Evolutionary conservation across 2,888 invertebrate species (phyloP), one percentile per base, ranked within the genome.

Genomic region (Harpagoxenus sublaevis): DNA sequence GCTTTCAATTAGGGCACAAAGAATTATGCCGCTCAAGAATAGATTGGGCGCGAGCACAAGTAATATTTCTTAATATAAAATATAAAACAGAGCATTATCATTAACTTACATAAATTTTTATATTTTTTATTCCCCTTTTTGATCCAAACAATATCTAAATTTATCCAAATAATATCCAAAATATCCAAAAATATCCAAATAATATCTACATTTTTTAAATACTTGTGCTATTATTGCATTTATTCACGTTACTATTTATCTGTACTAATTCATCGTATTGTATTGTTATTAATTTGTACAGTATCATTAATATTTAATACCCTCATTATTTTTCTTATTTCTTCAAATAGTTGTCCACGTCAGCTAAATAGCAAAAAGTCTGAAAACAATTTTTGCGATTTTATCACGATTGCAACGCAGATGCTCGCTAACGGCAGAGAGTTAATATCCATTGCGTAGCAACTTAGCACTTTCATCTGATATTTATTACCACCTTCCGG

Each of bases 401-500:
- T 68, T 15, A 31, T 57, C 78, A 10, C 3, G 53, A 68, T n/a
- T 23, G 70, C 68, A 55, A 45, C 48, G n/a, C 63, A 48, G 75
- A 35, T 78, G n/a, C 55, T 68, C 55, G 45, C 42, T 35, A 31
- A 70, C 70, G 70, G 28, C 28, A 8, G 45, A 45, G 45, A 79
- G 28, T 68, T 68, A 55, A 68, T 77, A 77, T 39, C 42, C 66
- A 23, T 48, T 6, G 70, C 78, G 48, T 31, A 71, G 71, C 79
- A 71, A 79, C 42, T 66, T 66, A 39, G 55, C 53, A 48, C 60
- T 60, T 45, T 79, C 35, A 71, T 79, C 35, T 31, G 35, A 60
- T 70, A 79, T 79, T 79, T 79, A 79, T 71, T 60, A 31, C 57
- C 35, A 35, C 45, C 79, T 79, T 79, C 71, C 79, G 60, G 71